phyloP scores from a whole-genome alignment of 2,888 invertebrate genomes.

The Caenorhabditis virilis region DNA sequence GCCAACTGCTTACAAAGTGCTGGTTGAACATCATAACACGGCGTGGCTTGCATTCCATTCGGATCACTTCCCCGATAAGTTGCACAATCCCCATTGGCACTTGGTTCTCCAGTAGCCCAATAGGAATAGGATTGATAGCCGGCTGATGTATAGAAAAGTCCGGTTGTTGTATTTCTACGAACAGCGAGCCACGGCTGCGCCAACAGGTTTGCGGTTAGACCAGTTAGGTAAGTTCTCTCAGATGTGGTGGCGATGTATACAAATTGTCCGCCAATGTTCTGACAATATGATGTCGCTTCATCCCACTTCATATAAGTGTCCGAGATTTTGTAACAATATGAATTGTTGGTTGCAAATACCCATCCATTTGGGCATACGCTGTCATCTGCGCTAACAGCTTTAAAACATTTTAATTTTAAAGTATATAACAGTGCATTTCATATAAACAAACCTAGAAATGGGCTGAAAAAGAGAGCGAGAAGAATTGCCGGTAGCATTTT shows the following conservation, averaged over 20 bases:
- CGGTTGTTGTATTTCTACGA: constrained; percentile 11
- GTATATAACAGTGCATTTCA: too few species aligned
- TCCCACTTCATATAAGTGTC: constrained; percentile 8
- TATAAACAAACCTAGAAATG: neutral
- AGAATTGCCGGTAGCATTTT: too few species aligned
- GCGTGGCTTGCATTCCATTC: constrained; percentile 19
- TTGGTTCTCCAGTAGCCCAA: constrained; percentile 12
- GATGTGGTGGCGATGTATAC: neutral
- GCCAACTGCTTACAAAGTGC: constrained; percentile 1
- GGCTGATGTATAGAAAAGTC: constrained; percentile 15
- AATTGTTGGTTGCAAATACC: constrained; percentile 15
- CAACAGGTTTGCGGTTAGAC: constrained; percentile 2
- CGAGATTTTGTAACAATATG: constrained; percentile 22
- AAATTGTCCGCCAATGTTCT: constrained; percentile 14
- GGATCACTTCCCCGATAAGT: constrained; percentile 9
- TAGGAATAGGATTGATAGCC: neutral
- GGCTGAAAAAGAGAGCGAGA: neutral
- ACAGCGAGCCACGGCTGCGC: constrained; percentile 25
- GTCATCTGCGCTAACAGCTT: too few species aligned
- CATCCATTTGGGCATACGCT: constrained; percentile 18
- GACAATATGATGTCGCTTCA: constrained; percentile 16
- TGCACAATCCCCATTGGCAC: constrained; percentile 21
- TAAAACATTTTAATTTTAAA: too few species aligned
- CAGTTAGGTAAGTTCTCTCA: constrained; percentile 11
- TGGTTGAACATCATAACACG: constrained; percentile 30